Evolutionary conservation across 2,113 vertebrate species (phyloP).

Genomic region (Lampris incognitus): DNA sequence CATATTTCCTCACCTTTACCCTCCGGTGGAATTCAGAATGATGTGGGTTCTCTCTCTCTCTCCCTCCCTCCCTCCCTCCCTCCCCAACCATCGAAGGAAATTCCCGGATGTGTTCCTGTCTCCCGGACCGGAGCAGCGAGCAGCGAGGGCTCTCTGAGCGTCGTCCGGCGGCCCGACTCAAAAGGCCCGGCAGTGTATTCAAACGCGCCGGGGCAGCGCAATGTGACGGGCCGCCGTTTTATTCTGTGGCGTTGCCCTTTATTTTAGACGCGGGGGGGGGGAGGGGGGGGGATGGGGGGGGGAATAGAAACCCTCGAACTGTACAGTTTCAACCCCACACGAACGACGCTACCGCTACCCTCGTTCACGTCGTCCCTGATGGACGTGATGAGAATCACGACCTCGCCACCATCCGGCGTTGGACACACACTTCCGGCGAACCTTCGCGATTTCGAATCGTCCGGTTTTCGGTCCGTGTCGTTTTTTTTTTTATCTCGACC

Average conservation of each 20-base stretch:
- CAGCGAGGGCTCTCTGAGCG: not conserved
- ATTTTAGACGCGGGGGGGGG: not conserved
- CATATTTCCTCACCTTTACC: conserved; percentile 30
- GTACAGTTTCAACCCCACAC: not conserved
- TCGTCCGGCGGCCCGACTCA: not conserved
- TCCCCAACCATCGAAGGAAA: not conserved
- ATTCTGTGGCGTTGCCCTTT: too few relatives aligned
- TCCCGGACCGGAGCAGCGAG: not conserved
- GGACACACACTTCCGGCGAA: too few relatives aligned
- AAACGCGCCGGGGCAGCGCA: not conserved
- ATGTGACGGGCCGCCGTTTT: not conserved
- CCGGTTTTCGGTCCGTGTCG: too few relatives aligned
- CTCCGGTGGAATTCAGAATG: conserved; percentile 48
- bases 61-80: not conserved
- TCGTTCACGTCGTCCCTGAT: too few relatives aligned
- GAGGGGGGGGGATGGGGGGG: not conserved
- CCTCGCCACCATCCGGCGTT: too few relatives aligned
- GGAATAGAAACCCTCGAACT: not conserved
- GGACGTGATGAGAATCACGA: too few relatives aligned
- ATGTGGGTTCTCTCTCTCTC: conserved; percentile 19
- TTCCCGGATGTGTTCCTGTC: not conserved
- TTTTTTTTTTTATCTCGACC: too few relatives aligned
- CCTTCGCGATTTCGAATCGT: too few relatives aligned
- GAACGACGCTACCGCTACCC: too few relatives aligned
- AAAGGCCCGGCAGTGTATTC: not conserved